A percentile compares a stretch with the other conserved stretches of the same genome.
phyloP scores from a whole-genome alignment of 2,797 vertebrate species.

The Apogon hyalosoma region DNA sequence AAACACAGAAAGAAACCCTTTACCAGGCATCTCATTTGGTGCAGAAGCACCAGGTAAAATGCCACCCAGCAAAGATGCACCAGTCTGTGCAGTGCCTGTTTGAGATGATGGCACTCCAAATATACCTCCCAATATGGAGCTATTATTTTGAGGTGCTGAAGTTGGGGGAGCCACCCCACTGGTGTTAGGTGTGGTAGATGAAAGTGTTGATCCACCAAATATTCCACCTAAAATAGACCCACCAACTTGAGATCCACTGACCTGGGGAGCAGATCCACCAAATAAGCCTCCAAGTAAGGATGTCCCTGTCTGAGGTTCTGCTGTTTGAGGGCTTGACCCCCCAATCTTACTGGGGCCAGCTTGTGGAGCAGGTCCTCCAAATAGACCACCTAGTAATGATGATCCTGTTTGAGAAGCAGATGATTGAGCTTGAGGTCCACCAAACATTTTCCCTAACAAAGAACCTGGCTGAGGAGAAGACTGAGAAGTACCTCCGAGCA shows the following conservation, averaged over 20 bases:
- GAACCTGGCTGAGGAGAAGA: constrained; percentile 67
- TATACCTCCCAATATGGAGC: constrained; percentile 72
- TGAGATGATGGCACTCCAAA: constrained; percentile 71
- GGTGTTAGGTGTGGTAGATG: constrained; percentile 66
- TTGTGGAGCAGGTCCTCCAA: constrained; percentile 68
- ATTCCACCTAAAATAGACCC: constrained; percentile 79
- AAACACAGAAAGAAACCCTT: constrained; percentile 85
- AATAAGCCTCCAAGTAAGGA: constrained; percentile 86
- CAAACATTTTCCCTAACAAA: constrained; percentile 80
- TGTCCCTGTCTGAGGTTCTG: constrained; percentile 69
- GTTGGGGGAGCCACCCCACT: constrained; percentile 61
- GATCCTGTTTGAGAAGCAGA: constrained; percentile 75
- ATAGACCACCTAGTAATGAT: constrained; percentile 84
- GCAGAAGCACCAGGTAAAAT: constrained; percentile 72
- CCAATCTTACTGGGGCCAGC: constrained; percentile 54
- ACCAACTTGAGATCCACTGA: constrained; percentile 60
- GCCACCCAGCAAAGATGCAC: constrained; percentile 65
- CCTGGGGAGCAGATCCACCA: constrained; percentile 62
- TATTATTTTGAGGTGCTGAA: constrained; percentile 64
- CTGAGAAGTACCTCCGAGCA: constrained; percentile 73
- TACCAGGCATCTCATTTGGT: constrained; percentile 76
- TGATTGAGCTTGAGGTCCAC: constrained; percentile 70
- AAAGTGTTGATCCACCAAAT: constrained; percentile 75
- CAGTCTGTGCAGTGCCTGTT: constrained; percentile 53
- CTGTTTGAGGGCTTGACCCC: constrained; percentile 60